phyloP scores from a whole-genome alignment of 2,797 vertebrate species.

The Mormyrops attenuatus region DNA sequence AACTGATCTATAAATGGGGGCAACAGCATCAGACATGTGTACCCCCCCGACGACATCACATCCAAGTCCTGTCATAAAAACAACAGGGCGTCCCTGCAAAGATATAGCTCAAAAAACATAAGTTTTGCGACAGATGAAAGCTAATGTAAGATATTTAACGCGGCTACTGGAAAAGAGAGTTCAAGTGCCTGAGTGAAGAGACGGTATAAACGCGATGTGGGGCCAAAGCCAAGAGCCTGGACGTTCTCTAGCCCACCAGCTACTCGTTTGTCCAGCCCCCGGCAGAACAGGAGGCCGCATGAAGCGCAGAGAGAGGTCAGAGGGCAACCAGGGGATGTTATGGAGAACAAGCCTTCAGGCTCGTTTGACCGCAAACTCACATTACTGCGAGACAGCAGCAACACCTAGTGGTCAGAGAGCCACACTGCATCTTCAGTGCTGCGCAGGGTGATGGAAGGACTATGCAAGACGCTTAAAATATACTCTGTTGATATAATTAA shows the following conservation, averaged over 20 bases:
- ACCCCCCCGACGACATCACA: background rate
- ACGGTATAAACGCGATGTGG: background rate
- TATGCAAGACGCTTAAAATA: background rate
- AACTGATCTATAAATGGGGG: background rate
- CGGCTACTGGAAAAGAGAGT: background rate
- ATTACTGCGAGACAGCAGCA: background rate
- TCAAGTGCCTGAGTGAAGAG: background rate
- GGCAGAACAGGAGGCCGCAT: background rate
- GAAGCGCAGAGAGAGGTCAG: background rate
- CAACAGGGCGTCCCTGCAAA: conserved; percentile 29
- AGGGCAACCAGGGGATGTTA: background rate
- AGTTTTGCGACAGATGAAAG: background rate
- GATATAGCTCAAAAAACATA: background rate
- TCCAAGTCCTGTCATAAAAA: background rate
- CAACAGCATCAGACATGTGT: conserved; percentile 29
- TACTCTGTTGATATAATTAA: background rate
- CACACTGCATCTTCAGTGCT: background rate
- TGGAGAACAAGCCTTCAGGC: background rate
- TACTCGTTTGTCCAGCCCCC: background rate
- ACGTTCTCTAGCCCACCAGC: background rate
- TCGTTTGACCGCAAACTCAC: background rate
- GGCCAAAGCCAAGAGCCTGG: background rate
- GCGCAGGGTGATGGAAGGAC: background rate
- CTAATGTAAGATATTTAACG: background rate
- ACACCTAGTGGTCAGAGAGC: conserved; percentile 8